These are phyloP conservation scores for Anguilla pacifica DNA, from an alignment of 2,797 vertebrate genomes.

Conservation along the genomic window DNA sequence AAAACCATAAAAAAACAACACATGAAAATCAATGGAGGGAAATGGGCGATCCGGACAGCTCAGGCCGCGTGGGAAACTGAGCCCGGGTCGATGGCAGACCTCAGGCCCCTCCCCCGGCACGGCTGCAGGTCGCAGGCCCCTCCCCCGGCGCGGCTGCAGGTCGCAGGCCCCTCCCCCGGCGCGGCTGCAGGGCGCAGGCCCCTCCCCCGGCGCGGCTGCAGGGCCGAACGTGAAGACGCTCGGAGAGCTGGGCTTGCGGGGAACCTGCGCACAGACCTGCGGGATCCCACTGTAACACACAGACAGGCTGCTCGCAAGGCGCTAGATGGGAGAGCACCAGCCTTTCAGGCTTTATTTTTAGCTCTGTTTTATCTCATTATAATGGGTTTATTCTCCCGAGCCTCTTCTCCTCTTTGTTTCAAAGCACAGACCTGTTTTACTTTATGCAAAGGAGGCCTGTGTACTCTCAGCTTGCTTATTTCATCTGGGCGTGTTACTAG, in stretches of 20 bases:
- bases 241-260: slow-evolving; percentile 42
- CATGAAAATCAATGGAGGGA: slow-evolving; percentile 38
- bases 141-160: too few relatives aligned
- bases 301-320: slow-evolving; percentile 32
- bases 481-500: slow-evolving; percentile 55
- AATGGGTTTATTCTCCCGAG: slow-evolving; percentile 60
- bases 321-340: slow-evolving; percentile 34
- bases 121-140: not conserved
- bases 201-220: not conserved
- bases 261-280: slow-evolving; percentile 43
- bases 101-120: not conserved
- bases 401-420: slow-evolving; percentile 57
- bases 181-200: too few relatives aligned
- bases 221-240: slow-evolving; percentile 21
- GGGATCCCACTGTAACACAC: slow-evolving; percentile 34
- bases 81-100: slow-evolving; percentile 44
- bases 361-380: slow-evolving; percentile 55
- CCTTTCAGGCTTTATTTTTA: slow-evolving; percentile 56
- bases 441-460: slow-evolving; percentile 53
- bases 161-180: too few relatives aligned
- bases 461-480: slow-evolving; percentile 41
- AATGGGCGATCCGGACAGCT: slow-evolving; percentile 22
- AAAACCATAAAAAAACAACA: slow-evolving; percentile 45
- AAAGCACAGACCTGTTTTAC: slow-evolving; percentile 49
- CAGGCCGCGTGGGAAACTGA: slow-evolving; percentile 45